Percentiles rank a stretch among this genome's conserved stretches.
phyloP scores from a whole-genome alignment of 2,888 invertebrate species.

The Microlaimidae sp. region DNA sequence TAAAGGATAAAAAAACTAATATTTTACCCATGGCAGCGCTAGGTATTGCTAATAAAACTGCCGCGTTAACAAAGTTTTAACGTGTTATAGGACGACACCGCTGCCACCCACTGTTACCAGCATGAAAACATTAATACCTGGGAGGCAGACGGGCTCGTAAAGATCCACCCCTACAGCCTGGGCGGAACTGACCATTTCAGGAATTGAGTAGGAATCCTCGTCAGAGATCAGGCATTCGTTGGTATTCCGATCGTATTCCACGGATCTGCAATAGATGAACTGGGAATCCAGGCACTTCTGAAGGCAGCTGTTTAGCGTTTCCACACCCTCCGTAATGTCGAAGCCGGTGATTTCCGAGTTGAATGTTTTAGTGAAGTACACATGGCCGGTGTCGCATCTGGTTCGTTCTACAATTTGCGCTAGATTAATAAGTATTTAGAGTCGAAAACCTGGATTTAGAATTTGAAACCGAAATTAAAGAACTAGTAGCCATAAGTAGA shows the following conservation, averaged over 20 bases:
- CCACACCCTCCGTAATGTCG: not conserved
- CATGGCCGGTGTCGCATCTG: not conserved
- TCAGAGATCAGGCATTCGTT: constrained; percentile 27
- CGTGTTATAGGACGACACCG: no score
- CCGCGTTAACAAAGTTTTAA: no score
- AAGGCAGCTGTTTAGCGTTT: not conserved
- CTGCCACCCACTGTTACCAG: no score
- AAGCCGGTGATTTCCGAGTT: not conserved
- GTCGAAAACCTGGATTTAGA: no score
- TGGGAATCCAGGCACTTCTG: not conserved
- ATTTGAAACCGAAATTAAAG: no score
- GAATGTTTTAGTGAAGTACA: constrained; percentile 2
- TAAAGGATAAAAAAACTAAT: no score
- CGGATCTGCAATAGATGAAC: constrained; percentile 2
- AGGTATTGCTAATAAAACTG: no score
- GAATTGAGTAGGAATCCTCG: constrained; percentile 19
- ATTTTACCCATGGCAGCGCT: no score
- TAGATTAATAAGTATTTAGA: no score
- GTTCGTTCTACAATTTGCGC: not conserved
- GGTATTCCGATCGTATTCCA: constrained; percentile 19
- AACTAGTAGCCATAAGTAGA: no score
- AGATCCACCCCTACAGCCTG: constrained; percentile 23
- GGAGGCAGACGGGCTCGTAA: constrained; percentile 29
- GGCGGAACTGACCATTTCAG: constrained; percentile 16
- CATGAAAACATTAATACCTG: constrained; percentile 6